Evolutionary conservation across 2,113 vertebrate species (phyloP).

Genomic region (Dicerorhinus sumatrensis): DNA sequence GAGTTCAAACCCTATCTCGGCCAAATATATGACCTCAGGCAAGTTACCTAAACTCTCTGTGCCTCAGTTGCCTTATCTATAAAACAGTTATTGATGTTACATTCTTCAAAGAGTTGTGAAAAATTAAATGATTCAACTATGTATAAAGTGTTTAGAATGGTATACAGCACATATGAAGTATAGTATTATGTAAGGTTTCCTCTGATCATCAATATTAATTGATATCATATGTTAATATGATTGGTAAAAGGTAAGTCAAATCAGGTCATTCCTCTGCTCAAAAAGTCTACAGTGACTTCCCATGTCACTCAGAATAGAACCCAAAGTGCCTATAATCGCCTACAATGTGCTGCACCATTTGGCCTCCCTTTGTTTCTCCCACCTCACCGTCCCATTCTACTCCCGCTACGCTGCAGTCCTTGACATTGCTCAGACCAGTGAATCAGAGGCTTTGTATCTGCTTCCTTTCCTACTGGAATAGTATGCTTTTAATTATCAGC

Average conservation of each 20-base stretch:
- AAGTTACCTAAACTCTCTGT: background rate
- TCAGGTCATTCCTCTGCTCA: background rate
- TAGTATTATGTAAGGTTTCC: background rate
- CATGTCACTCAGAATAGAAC: background rate
- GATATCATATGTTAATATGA: too few species aligned
- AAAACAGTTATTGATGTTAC: background rate
- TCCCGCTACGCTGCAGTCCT: background rate
- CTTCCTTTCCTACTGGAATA: background rate
- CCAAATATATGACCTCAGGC: background rate
- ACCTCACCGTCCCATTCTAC: too few species aligned
- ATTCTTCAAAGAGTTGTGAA: background rate
- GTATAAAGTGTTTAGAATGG: background rate
- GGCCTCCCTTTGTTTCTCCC: background rate
- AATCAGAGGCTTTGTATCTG: background rate
- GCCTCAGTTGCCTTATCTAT: background rate
- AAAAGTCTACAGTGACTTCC: background rate
- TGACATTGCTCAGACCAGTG: background rate
- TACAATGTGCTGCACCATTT: fast-evolving
- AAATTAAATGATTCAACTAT: background rate
- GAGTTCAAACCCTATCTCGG: background rate
- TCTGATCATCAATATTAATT: background rate
- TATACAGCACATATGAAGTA: background rate
- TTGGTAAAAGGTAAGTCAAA: background rate
- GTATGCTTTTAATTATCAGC: background rate
- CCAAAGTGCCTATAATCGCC: background rate